These are phyloP conservation scores for Harpagoxenus sublaevis DNA, from an alignment of 2,888 invertebrate species.

Conservation along the genomic window DNA sequence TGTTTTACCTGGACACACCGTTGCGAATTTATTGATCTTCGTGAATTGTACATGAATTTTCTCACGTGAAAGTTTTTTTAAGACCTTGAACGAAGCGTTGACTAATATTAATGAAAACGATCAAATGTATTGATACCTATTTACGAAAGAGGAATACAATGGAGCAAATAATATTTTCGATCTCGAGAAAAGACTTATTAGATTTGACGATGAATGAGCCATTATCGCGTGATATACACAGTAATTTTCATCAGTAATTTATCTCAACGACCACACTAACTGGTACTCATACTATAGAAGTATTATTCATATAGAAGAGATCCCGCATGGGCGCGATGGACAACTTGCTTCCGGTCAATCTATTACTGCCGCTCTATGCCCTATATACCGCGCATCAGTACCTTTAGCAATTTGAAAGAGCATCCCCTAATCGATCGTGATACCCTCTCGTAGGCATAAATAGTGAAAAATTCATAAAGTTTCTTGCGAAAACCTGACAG, in stretches of 20 bases:
- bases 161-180: background rate
- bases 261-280: constrained; percentile 14
- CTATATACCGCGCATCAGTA: constrained; percentile 38
- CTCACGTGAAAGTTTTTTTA: background rate
- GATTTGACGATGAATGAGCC: background rate
- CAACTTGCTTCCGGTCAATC: constrained; percentile 63
- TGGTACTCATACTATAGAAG: constrained; percentile 8
- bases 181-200: background rate
- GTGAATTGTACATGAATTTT: background rate
- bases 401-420: constrained; percentile 51
- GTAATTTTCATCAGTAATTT: constrained; percentile 30
- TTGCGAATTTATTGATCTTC: constrained; percentile 15
- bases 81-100: background rate
- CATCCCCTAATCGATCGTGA: constrained; percentile 36
- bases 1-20: background rate
- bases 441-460: constrained; percentile 22
- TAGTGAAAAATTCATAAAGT: background rate
- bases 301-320: constrained; percentile 60
- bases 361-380: constrained; percentile 48
- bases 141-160: background rate
- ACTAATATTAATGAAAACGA: background rate
- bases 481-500: background rate
- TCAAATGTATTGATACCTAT: background rate
- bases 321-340: constrained; percentile 36
- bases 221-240: background rate